These are phyloP conservation scores for Phenganax stokvisi DNA, from an alignment of 92 coral and sea anemone species.

Conservation along the genomic window DNA sequence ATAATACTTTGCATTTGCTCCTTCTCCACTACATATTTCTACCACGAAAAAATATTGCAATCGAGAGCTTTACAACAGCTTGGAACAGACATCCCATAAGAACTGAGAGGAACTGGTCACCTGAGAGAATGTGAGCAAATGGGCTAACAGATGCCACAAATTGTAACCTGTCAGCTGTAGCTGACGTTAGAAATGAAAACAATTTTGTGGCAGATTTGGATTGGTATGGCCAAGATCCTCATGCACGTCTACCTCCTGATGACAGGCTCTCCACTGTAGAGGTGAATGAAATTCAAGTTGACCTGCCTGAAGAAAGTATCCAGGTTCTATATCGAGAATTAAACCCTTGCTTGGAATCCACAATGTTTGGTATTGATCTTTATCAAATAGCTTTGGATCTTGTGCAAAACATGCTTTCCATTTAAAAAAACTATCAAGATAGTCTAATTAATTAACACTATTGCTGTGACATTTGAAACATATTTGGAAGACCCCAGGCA, in stretches of 20 bases:
- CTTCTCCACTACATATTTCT: conserved; percentile 44
- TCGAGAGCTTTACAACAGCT: conserved; percentile 50
- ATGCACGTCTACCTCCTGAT: conserved; percentile 51
- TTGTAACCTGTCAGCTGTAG: conserved; percentile 49
- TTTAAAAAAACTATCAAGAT: conserved; percentile 3
- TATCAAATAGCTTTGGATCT: conserved; percentile 42
- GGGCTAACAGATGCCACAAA: conserved; percentile 49
- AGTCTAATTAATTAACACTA: neutral
- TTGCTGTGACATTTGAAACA: neutral
- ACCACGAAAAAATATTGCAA: conserved; percentile 41
- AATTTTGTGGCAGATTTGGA: conserved; percentile 11
- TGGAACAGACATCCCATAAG: conserved; percentile 69
- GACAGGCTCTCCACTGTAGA: conserved; percentile 51
- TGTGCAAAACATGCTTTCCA: conserved; percentile 30
- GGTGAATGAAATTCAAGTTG: conserved; percentile 46
- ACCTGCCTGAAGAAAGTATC: conserved; percentile 47
- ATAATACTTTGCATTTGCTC: conserved; percentile 49
- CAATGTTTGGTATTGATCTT: conserved; percentile 38
- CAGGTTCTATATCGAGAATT: conserved; percentile 42
- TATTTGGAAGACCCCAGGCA: neutral
- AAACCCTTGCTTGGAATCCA: conserved; percentile 37
- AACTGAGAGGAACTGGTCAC: conserved; percentile 43
- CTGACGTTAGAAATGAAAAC: conserved; percentile 44
- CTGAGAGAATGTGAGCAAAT: conserved; percentile 44
- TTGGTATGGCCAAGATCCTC: conserved; percentile 50